A percentile compares a stretch with the other conserved stretches of the same genome.
Evolutionary conservation across 2,113 vertebrate species (phyloP).

Genomic region (Eptesicus fuscus): DNA sequence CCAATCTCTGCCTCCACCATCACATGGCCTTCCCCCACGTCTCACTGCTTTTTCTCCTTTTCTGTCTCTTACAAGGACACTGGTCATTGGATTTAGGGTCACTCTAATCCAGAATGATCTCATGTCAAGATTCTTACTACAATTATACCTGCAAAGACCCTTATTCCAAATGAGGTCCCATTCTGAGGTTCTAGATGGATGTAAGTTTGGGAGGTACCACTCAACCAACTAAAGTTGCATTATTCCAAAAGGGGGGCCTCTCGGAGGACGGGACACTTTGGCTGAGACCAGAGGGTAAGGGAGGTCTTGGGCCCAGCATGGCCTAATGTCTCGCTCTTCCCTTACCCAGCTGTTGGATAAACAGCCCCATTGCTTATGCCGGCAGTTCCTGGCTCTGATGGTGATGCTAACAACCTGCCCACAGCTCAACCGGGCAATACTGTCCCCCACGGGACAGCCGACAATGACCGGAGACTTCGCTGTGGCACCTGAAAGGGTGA

Average conservation of each 20-base stretch:
- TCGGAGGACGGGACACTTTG: too few species aligned
- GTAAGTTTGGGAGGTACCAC: background rate
- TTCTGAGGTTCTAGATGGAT: background rate
- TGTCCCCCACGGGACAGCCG: background rate
- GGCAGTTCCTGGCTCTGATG: background rate
- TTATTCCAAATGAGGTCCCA: background rate
- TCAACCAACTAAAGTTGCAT: background rate
- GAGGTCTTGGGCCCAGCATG: background rate
- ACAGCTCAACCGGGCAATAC: fast-evolving
- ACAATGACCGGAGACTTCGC: background rate
- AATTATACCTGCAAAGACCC: background rate
- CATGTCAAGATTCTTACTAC: background rate
- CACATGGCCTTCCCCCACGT: background rate
- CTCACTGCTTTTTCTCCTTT: background rate
- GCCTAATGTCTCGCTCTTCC: background rate
- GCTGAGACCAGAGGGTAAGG: background rate
- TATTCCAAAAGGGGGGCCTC: background rate
- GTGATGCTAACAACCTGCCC: background rate
- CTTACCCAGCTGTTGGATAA: background rate
- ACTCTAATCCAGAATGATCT: background rate
- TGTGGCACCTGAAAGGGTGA: background rate
- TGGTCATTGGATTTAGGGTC: background rate
- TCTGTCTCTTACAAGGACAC: background rate
- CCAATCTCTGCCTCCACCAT: background rate
- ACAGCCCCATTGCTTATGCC: background rate